Base-by-base conservation (phyloP, 2,113 vertebrate species). In the Drymodes brunneopygia region DNA sequence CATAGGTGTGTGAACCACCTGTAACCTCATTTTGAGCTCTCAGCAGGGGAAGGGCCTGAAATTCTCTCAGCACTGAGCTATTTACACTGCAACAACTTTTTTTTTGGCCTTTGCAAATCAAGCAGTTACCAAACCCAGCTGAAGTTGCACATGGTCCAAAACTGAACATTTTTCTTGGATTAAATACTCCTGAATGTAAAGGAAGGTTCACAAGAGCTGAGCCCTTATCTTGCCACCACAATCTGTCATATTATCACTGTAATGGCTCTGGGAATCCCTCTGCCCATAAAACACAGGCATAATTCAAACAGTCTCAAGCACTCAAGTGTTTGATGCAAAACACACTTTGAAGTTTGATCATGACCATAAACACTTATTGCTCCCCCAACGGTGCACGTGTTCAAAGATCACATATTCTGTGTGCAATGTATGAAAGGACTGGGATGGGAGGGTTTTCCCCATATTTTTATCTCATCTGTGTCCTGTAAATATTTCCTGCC, bases 341-440 rank as follows among this genome's bases (percentile, higher is more conserved):
- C 85, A 92, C 15, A 10, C 88, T 96, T 96, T 95, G 94, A 94
- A 94, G 85, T 96, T 90, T 88, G 88, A 77, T 88, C 24, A 9
- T 27, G 58, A 15, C 29, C 42, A 77, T 95, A 96, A 97, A 96
- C 19, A 27, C 12, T 82, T 85, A 93, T 18, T 72, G 58, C 54
- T 85, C 81, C 67, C 33, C 22, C 73, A 64, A 73, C 15, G 20
- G 36, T 64, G 27, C 50, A 5, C 6, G 14, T 58, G 86, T 77
- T 93, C 86, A 95, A 97, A 95, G 79, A 83, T 86, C 45, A 50
- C 1, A 1, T 35, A n/a, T n/a, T n/a, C 81, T n/a, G 17, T 66
- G 45, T 6, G 5, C 33, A 88, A 25, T 8, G 4, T 31, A 12
- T 45, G 42, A 61, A 60, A 72, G 28, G 25, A 61, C 38, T 36